These are phyloP conservation scores for Lacerta bilineata DNA, from an alignment of 2,797 vertebrate species.

Conservation along the genomic window DNA sequence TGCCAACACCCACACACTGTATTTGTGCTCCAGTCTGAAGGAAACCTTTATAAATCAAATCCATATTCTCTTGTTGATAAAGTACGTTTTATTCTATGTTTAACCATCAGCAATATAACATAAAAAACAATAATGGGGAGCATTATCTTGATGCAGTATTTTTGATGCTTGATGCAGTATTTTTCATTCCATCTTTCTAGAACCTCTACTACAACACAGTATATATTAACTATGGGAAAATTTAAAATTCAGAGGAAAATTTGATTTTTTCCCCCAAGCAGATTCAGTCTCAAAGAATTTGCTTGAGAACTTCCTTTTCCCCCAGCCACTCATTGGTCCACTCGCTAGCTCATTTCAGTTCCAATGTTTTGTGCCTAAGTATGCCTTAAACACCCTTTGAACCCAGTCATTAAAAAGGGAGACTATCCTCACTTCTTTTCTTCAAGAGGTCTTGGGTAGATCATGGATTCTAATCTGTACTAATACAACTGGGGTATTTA, in stretches of 20 bases:
- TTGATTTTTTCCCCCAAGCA: background rate
- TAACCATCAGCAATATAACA: background rate
- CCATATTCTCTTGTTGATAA: background rate
- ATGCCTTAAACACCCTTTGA: background rate
- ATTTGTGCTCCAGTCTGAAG: background rate
- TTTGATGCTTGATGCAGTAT: background rate
- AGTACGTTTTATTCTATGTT: constrained; percentile 2
- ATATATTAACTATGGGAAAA: background rate
- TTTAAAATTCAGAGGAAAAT: background rate
- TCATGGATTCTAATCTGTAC: background rate
- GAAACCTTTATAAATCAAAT: background rate
- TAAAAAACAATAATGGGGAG: background rate
- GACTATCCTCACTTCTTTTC: no score
- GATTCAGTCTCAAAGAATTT: background rate
- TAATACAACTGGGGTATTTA: background rate
- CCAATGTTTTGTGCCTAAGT: background rate
- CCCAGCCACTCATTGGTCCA: no score
- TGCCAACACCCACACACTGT: background rate
- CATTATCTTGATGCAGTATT: background rate
- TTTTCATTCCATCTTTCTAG: background rate
- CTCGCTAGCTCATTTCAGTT: background rate
- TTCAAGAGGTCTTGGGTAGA: background rate
- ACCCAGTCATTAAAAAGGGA: background rate
- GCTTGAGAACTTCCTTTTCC: background rate
- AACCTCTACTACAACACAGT: no score